Base-by-base conservation (phyloP, 2,113 vertebrate genomes). In the Hippocampus barbouri region DNA sequence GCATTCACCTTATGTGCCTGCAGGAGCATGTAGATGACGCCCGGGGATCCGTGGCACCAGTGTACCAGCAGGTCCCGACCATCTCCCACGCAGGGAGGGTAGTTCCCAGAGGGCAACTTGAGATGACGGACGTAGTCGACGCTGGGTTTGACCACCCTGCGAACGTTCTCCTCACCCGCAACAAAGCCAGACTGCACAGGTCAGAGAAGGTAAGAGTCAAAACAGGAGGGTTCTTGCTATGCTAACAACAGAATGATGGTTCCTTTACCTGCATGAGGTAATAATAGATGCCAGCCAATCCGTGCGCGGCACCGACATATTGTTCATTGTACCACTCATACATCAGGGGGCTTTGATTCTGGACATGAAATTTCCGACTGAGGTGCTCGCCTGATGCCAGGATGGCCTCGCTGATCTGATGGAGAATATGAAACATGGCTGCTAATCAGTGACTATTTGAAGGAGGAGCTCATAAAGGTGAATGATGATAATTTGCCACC, bases 271-370 rank as follows among this genome's bases (percentile, higher is more conserved):
- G 96, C 96, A 99, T 94, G 75, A 99, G 93, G 83, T 86, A 98
- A 84, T 99, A 99, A 78, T 98, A 98, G 88, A 99, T 99, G 59
- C 97, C 97, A 3, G 97, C 92, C 69, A 99, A 90, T 12, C 97
- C 97, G 3, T 99, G 97, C 40, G 97, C 97, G 0, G 97, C 95
- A 2, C 97, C 97, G 0, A 99, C 92, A 0, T 98, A 99, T 85
- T 95, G 94, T 77, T 99, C 96, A 83, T 95, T 93, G 90, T 98
- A 97, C 96, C 96, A 98, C 80, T 98, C 97, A 16, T 95, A 98
- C 94, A 98, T 95, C 77, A 99, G 90, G 0, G 97, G 97, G 68
- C 91, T 95, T 76, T 94, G 95, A 3, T 91, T 89, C 72, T 92
- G 91, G 45, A 95, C 87, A 62, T 93, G 90, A 83, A 92, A 94